Evolutionary conservation across 2,113 vertebrate genomes (phyloP), one percentile per base, ranked within the genome.

Genomic region (Strix uralensis): DNA sequence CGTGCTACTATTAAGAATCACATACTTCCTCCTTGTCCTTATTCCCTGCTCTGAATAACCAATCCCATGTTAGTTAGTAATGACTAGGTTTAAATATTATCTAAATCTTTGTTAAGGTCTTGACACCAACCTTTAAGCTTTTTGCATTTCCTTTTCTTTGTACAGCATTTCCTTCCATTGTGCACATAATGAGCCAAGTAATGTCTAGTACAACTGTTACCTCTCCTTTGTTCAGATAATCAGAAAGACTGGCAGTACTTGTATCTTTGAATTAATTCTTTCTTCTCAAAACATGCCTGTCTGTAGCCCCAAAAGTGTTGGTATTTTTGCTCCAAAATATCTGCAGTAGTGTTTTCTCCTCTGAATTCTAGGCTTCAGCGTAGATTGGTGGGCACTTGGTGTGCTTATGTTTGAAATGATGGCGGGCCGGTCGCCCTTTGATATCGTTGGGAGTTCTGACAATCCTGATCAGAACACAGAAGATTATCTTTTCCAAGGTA

Each of bases 321-420:
- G 17, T 36, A 11, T 78, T 81, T 74, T 61, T 70, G 11, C 32
- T 94, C 47, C 42, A 47, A 7, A 63, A 13, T 57, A 13, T n/a
- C 18, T 86, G 40, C 38, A 70, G 32, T 62, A 38, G 5, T 67
- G 15, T 52, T 80, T 92, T 78, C 27, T 86, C 74, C 62, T 83
- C 49, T 92, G 54, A 92, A 99, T 92, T 86, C 34, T 27, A 97
- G 99, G 99, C 66, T 99, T 99, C 96, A 99, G 99, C 3, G 99
- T 99, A 40, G 99, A 99, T 98, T 99, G 99, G 99, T 99, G 99
- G 99, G 99, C 99, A 4, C 98, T 99, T 19, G 99, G 99, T 10
- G 99, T 99, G 29, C 98, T 99, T 15, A 99, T 99, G 99, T 99
- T 99, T 85, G 99, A 99, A 97, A 99, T 99, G 99, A 99, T 99